Evolutionary conservation across 2,797 vertebrate species (phyloP), one percentile per base, ranked within the genome.

Genomic region (Sphenodon punctatus): DNA sequence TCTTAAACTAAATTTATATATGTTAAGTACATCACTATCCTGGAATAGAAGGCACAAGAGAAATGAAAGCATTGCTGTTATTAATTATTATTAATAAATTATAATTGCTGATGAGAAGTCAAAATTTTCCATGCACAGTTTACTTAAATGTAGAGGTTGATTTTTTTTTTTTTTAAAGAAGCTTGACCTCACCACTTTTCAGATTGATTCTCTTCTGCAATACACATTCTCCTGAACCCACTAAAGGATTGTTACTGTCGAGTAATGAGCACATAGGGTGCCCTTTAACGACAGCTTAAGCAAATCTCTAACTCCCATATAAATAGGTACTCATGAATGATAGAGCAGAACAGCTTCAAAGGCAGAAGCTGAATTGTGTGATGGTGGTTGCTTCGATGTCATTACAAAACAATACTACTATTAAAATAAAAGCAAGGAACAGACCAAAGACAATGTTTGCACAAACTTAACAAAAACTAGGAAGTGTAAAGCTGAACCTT

Each of bases 1-100:
- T 93, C 89, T 75, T 82, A 85, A 87, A 80, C 64, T 90, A 78
- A 68, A 63, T 93, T 92, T 90, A 88, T 93, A 91, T 93, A 90
- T 48, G 46, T 84, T 86, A 86, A 92, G 67, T 92, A 83, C 70
- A 92, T 91, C 79, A 92, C 90, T 89, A 92, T 88, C 82, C 86
- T 92, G 92, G 79, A 4, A 0, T 87, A 76, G 84, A 93, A 89
- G 68, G 84, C 90, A 91, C 88, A 89, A 88, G 82, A 92, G 86
- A 87, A 92, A 93, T 92, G 79, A 92, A 92, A 93, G 85, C 48
- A 65, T 0, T 88, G 85, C 92, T 88, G 89, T 77, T 89, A 90
- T 89, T 88, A 82, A n/a, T 82, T 70, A 43, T 82, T 70, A 75
- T 80, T 67, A 67, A 89, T 92, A 60, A 65, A 2, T 89, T 93